Percentiles rank a stretch among this genome's conserved stretches.
phyloP scores from a whole-genome alignment of 2,113 vertebrate species.

The Hyaena hyaena region DNA sequence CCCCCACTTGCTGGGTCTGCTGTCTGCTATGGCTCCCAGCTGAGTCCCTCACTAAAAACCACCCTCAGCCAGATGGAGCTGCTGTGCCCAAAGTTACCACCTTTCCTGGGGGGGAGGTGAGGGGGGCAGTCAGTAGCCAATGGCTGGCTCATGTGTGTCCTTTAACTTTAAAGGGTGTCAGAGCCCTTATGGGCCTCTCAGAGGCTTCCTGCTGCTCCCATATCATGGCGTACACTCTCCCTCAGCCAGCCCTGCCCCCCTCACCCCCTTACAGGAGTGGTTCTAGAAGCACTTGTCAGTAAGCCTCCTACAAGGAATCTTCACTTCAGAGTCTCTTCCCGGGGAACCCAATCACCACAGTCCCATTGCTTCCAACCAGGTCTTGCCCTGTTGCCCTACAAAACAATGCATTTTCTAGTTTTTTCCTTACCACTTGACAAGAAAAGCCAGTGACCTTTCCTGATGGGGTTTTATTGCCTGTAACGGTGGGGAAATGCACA shows the following conservation, averaged over 20 bases:
- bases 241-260: fast-evolving
- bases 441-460: neutral
- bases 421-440: neutral
- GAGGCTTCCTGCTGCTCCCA: neutral
- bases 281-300: neutral
- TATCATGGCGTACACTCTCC: fast-evolving
- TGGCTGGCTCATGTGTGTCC: neutral
- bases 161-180: neutral
- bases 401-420: neutral
- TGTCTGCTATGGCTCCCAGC: neutral
- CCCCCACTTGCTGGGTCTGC: neutral
- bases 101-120: neutral
- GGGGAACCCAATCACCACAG: neutral
- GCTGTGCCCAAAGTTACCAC: neutral
- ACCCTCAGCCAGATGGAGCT: neutral
- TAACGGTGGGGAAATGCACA: neutral
- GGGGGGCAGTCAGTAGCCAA: neutral
- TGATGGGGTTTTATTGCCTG: neutral
- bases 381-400: neutral
- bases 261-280: too few relatives aligned
- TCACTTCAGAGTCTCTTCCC: neutral
- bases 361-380: neutral
- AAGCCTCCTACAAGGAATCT: neutral
- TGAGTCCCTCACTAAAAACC: neutral
- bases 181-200: fast-evolving